Evolutionary conservation across 2,888 invertebrate species (phyloP).

Genomic region (Leptinotarsa haldemani): DNA sequence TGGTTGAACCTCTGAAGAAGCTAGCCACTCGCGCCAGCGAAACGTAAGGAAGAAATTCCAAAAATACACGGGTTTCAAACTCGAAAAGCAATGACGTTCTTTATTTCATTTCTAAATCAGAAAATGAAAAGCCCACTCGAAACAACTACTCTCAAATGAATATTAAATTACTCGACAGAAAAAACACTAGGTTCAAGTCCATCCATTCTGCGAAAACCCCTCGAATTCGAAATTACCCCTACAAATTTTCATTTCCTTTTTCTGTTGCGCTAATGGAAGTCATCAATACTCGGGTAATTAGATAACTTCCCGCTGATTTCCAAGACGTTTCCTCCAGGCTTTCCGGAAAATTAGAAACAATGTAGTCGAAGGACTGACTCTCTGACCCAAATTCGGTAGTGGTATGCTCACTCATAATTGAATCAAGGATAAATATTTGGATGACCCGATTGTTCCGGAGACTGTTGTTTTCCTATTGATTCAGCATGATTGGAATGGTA

Average conservation of each 20-base stretch:
- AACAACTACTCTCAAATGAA: too few species aligned
- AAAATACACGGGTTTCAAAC: too few species aligned
- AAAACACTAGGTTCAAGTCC: too few species aligned
- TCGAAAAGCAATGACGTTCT: too few species aligned
- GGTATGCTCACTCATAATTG: not conserved
- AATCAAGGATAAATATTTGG: slow-evolving; percentile 15
- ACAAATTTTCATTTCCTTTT: slow-evolving; percentile 1
- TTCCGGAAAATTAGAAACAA: slow-evolving; percentile 27
- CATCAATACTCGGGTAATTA: slow-evolving; percentile 37
- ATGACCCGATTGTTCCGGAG: slow-evolving; percentile 1
- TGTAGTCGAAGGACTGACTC: slow-evolving; percentile 28
- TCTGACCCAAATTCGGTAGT: slow-evolving; percentile 26
- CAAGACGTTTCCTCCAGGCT: slow-evolving; percentile 31
- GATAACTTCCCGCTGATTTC: slow-evolving; percentile 38
- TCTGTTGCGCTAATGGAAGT: slow-evolving; percentile 15
- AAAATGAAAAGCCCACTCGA: too few species aligned
- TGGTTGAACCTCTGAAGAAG: too few species aligned
- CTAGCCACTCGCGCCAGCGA: too few species aligned
- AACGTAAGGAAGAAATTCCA: too few species aligned
- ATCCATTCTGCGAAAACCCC: not conserved
- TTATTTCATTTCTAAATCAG: too few species aligned
- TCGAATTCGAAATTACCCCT: not conserved
- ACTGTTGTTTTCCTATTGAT: not conserved
- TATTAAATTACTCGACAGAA: too few species aligned
- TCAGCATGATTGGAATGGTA: not conserved